A percentile compares a stretch with the other conserved stretches of the same genome.
These are phyloP conservation scores for Tridacna gigas DNA, from an alignment of 2,888 invertebrate genomes.

Conservation along the genomic window DNA sequence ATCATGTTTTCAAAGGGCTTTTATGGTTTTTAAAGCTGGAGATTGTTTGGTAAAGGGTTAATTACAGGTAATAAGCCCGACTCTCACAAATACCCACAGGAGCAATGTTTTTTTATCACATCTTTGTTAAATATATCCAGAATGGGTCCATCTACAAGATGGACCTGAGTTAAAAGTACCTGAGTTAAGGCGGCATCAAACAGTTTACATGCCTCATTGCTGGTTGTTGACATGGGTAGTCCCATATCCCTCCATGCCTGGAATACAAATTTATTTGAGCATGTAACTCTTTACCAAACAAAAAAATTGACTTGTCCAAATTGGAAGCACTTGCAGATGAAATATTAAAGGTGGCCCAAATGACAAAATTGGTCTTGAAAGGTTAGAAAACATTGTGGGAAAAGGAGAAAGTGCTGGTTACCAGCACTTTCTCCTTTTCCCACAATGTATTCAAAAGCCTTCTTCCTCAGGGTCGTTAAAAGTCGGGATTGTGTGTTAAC, in stretches of 20 bases:
- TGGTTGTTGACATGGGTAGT: slow-evolving; percentile 81
- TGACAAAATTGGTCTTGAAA: too few species aligned
- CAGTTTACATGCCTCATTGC: slow-evolving; percentile 84
- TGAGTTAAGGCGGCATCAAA: slow-evolving; percentile 86
- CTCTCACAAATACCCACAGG: neutral
- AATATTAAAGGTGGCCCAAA: too few species aligned
- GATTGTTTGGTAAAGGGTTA: too few species aligned
- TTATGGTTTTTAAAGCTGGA: too few species aligned
- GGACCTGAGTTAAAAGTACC: slow-evolving; percentile 65
- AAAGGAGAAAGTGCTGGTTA: too few species aligned
- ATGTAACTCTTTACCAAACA: neutral
- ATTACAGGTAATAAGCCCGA: neutral
- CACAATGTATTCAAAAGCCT: too few species aligned
- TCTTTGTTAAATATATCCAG: neutral
- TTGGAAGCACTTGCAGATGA: too few species aligned
- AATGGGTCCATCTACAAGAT: neutral
- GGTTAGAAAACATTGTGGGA: neutral
- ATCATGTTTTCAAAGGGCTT: too few species aligned
- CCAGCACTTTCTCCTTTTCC: too few species aligned
- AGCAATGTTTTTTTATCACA: neutral
- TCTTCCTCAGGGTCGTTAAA: too few species aligned
- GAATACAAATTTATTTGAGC: slow-evolving; percentile 7
- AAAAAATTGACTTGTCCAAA: too few species aligned
- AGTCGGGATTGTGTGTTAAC: too few species aligned
- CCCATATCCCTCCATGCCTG: slow-evolving; percentile 80